phyloP scores from a whole-genome alignment of 1,140 invertebrate genomes.

The Plectrocnemia conspersa region DNA sequence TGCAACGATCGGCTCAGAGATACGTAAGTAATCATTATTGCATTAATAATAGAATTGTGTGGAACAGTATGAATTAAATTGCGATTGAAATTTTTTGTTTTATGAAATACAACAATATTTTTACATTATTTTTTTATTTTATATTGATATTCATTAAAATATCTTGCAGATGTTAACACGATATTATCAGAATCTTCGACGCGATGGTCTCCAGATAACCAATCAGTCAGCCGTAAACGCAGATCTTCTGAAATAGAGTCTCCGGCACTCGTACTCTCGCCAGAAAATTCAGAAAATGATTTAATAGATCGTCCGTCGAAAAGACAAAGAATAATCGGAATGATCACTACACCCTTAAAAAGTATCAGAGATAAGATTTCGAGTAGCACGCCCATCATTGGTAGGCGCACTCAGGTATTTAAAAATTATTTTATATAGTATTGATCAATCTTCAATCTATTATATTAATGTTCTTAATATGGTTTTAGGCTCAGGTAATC shows the following conservation, averaged over 20 bases:
- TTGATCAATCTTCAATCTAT: too few relatives aligned
- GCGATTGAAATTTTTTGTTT: neutral
- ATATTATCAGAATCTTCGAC: slow-evolving; percentile 26
- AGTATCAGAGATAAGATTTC: slow-evolving; percentile 26
- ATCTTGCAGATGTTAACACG: slow-evolving; percentile 21
- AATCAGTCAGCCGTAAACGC: slow-evolving; percentile 47
- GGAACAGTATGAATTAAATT: neutral
- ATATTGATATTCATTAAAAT: neutral
- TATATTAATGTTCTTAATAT: too few relatives aligned
- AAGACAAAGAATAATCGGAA: slow-evolving; percentile 38
- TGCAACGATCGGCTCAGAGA: slow-evolving; percentile 29
- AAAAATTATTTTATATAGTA: too few relatives aligned
- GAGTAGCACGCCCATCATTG: slow-evolving; percentile 31
- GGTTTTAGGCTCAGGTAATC: too few relatives aligned
- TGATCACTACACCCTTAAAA: slow-evolving; percentile 39
- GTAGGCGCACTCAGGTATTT: slow-evolving; percentile 4
- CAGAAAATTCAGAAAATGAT: slow-evolving; percentile 5
- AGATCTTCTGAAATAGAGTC: slow-evolving; percentile 26
- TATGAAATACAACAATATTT: neutral
- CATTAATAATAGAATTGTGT: slow-evolving; percentile 1
- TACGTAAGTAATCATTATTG: slow-evolving; percentile 9
- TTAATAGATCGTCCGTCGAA: slow-evolving; percentile 29
- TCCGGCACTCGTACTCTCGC: slow-evolving; percentile 12
- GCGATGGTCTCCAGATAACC: slow-evolving; percentile 36
- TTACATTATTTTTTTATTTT: slow-evolving; percentile 4